Evolutionary conservation across 2,113 vertebrate species (phyloP), one percentile per base, ranked within the genome.

Genomic region (Pachycephala philippinensis): DNA sequence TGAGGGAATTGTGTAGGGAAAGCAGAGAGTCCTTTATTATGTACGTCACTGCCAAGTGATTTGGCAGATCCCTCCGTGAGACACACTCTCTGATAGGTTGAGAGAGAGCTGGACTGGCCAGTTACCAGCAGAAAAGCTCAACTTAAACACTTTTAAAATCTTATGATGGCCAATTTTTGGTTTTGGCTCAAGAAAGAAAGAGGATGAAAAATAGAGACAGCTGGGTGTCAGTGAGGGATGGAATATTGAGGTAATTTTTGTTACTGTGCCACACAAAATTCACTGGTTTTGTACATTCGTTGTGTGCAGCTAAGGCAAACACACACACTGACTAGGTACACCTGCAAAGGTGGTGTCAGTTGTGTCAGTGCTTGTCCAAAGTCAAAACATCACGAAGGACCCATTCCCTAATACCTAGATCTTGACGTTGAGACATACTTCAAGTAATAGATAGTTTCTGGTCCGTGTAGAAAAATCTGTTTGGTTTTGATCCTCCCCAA

Each of bases 101-200:
- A 45, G 39, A 75, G 63, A n/a, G 40, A 12, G 16, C n/a, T 78
- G 23, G 30, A 53, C 63, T 97, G 95, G 96, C 84, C 76, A 64
- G 22, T 91, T 71, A 90, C 94, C 79, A 96, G 85, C 75, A 88
- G 33, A 96, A 91, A 72, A 91, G 42, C 50, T 91, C 70, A 91
- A 78, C 59, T 95, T 93, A 90, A 95, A 96, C 40, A 83, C 47
- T 85, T 90, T 7, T 37, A 68, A 93, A 94, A 90, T 79, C 95
- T 94, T 84, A 81, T 59, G 84, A 72, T 65, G 47, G 68, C 49
- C 13, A 88, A 49, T 93, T 94, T 89, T 84, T 96, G 94, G 87
- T 66, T 95, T 96, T 95, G 82, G 89, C 79, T 81, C 30, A 84
- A 77, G 47, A 91, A 90, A 79, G 54, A 24, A 75, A 44, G 66